Conservation (phyloP, 2,113 vertebrate species). For the Gymnogyps californianus region DNA sequence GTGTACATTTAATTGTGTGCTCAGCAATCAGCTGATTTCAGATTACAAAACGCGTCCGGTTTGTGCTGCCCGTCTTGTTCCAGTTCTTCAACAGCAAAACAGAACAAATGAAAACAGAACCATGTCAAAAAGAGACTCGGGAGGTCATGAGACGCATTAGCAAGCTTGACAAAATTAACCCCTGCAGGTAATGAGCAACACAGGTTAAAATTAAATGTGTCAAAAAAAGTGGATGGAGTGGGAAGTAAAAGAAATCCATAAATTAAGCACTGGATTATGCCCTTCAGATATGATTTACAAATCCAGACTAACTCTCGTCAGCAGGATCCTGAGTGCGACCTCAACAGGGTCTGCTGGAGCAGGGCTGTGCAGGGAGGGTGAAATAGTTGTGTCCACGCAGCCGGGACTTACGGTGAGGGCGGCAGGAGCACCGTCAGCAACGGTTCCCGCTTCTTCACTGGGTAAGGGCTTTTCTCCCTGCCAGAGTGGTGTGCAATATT, state of each 20-base stretch:
- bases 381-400: rapidly evolving
- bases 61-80: neutral
- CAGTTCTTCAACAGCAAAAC: neutral
- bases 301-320: neutral
- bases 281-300: neutral
- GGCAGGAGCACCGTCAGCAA: rapidly evolving
- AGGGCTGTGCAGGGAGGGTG: neutral
- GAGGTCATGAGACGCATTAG: neutral
- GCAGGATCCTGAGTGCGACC: neutral
- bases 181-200: rapidly evolving
- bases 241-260: no score
- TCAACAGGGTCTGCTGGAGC: rapidly evolving
- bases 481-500: rapidly evolving
- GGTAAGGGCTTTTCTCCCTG: neutral
- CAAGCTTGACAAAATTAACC: neutral
- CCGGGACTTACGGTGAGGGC: rapidly evolving
- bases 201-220: neutral
- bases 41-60: rapidly evolving
- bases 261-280: neutral
- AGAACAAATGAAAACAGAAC: neutral
- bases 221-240: neutral
- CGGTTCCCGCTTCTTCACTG: rapidly evolving
- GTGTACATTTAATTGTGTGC: rapidly evolving
- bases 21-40: neutral
- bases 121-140: neutral